Conservation (phyloP, 2,888 invertebrate genomes). For the Trichogramma dendrolimi region DNA sequence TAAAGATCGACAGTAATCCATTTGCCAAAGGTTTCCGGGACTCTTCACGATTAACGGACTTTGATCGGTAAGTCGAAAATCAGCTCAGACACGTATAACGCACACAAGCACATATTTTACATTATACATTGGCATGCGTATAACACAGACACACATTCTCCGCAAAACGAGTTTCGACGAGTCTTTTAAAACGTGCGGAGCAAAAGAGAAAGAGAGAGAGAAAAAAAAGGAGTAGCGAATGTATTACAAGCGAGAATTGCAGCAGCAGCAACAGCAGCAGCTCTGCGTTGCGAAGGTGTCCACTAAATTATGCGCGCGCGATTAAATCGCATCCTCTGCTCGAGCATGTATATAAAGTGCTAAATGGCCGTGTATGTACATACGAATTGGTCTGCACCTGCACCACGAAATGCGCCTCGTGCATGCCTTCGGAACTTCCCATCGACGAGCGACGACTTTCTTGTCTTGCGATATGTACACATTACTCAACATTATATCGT, state of each 20-base stretch:
- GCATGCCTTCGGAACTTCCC: not conserved
- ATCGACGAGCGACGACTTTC: constrained; percentile 1
- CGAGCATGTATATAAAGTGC: constrained; percentile 18
- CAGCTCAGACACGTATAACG: not conserved
- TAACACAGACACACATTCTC: not conserved
- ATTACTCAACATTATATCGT: not conserved
- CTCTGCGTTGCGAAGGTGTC: constrained; percentile 8
- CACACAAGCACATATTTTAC: not conserved
- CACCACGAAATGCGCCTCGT: not conserved
- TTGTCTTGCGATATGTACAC: not conserved
- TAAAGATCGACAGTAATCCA: constrained; percentile 81
- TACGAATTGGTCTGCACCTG: not conserved
- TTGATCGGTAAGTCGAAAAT: constrained; percentile 61
- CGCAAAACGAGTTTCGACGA: constrained; percentile 19
- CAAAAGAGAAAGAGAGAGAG: constrained; percentile 4
- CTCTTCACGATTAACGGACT: constrained; percentile 73
- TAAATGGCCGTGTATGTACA: constrained; percentile 13
- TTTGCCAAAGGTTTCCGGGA: constrained; percentile 82
- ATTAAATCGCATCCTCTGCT: constrained; percentile 25
- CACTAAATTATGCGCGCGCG: constrained; percentile 26
- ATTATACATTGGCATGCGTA: not conserved
- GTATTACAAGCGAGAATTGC: not conserved
- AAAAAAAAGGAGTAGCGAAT: not conserved
- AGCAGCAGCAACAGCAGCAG: no score
- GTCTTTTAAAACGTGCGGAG: constrained; percentile 5